Evolutionary conservation across 2,888 invertebrate genomes (phyloP), one percentile per base, ranked within the genome.

Genomic region (Neria commutata): DNA sequence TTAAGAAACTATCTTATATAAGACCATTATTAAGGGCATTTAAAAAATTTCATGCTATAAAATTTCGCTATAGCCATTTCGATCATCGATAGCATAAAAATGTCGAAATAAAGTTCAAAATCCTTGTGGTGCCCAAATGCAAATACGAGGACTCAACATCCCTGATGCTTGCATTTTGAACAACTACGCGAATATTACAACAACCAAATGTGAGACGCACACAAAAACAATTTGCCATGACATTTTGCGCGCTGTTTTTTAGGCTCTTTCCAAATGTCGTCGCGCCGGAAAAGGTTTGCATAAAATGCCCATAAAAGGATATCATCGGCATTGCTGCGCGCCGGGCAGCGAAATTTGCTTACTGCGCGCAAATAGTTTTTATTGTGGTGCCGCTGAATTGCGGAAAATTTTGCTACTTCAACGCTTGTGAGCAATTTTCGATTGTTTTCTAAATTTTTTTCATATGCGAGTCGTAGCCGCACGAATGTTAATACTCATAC

Each of bases 221-320:
- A 23, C 45, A 19, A 16, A 54, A 45, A 46, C 42, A 42, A 42
- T 42, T 42, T 10, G 25, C 25, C 5, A 48, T 48, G 23, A 25
- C 25, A 48, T 48, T 23, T 25, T 48, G 46, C 46, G 21, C 3
- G 42, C 19, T 6, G 8, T n/a, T 26, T 10, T 26, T 10, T 16
- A 48, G n/a, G 34, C 17, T 19, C 37, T 29, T 25, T 49, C 33
- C 47, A 53, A 54, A 50, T 50, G 45, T 53, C 37, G 37, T 42
- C 48, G 54, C 19, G 59, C 66, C 62, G 73, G 71, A 70, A 74
- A 65, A 67, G 62, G 68, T 74, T 73, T 73, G 71, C 74, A 74
- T 74, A 74, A 74, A 74, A 74, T 74, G 71, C 63, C 72, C 67
- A 74, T 73, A 73, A 73, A 73, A 67, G 73, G 73, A 74, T 73